Conservation (phyloP, 2,888 invertebrate genomes). For the Apamea anceps region DNA sequence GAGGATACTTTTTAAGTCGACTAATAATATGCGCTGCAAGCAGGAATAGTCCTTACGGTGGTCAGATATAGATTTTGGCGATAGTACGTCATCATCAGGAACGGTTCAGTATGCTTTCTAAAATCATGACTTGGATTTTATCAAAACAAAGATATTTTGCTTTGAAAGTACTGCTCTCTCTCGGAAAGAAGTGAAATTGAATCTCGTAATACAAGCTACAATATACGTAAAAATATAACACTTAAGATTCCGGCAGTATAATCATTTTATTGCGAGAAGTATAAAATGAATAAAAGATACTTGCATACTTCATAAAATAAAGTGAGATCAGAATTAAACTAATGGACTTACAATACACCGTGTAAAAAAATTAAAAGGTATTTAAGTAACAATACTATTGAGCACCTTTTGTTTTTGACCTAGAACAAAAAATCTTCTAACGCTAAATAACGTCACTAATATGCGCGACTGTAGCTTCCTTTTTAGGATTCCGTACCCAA, state of each 20-base stretch:
- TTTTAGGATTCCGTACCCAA: background rate
- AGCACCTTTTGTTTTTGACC: constrained; percentile 35
- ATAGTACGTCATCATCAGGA: constrained; percentile 19
- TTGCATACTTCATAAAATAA: constrained; percentile 21
- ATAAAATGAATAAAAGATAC: constrained; percentile 31
- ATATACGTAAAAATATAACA: constrained; percentile 43
- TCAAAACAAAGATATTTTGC: constrained; percentile 59
- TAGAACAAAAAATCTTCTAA: constrained; percentile 47
- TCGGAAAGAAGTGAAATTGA: constrained; percentile 59
- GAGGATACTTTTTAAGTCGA: no score
- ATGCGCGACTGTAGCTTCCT: constrained; percentile 27
- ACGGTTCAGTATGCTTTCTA: constrained; percentile 54
- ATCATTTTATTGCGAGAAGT: constrained; percentile 28
- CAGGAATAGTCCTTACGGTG: no score
- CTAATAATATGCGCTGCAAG: no score
- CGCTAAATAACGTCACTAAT: constrained; percentile 38
- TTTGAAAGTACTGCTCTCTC: constrained; percentile 61
- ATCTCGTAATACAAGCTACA: constrained; percentile 35
- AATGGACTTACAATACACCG: constrained; percentile 26
- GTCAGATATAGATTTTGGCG: no score
- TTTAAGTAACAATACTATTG: constrained; percentile 5
- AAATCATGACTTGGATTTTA: constrained; percentile 61
- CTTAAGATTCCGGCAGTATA: constrained; percentile 34
- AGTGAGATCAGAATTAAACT: constrained; percentile 22
- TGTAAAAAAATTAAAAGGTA: constrained; percentile 33